Evolutionary conservation across 2,888 invertebrate genomes (phyloP), one percentile per base, ranked within the genome.

Genomic region (Cheilosia urbana): DNA sequence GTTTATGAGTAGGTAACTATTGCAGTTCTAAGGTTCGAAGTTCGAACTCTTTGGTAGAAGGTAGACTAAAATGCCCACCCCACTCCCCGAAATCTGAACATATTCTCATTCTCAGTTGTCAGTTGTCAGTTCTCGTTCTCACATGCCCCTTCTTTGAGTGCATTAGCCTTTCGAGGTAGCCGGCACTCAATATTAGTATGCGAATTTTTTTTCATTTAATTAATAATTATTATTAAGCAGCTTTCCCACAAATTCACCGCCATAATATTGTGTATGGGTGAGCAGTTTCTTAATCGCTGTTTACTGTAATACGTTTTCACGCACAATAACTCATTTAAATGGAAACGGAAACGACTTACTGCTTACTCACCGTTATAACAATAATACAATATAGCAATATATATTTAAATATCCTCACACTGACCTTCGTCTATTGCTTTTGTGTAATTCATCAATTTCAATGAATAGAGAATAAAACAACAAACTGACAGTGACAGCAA

Each of bases 391-490:
- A n/a, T n/a, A n/a, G n/a, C n/a, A n/a, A n/a, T n/a, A n/a, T n/a
- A n/a, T n/a, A n/a, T n/a, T n/a, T n/a, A n/a, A n/a, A 40, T 60
- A 51, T 42, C 37, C 13, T 13, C 1, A 4, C 37, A 0, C 30
- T 51, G 76, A 76, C 76, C 60, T 60, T 60, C 34, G 66, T 11
- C 53, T 68, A 53, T 68, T 76, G 49, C 30, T 24, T 76, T 51
- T 76, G 51, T 66, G 58, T 66, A 58, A 76, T 68, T 76, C 58
- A 76, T 60, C 40, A 68, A 24, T 66, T 68, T 60, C 60, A 76
- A 66, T 76, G 76, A 76, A 76, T 68, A 49, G 15, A 49, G 42
- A 51, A 68, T 60, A 60, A 11, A 51, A 27, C 58, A 76, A 76
- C 58, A 57, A 57, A 63, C 51, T 60, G 60, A 51, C 60, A 71